Evolutionary conservation across 2,888 invertebrate genomes (phyloP).

Genomic region (Heliothis peltigera): DNA sequence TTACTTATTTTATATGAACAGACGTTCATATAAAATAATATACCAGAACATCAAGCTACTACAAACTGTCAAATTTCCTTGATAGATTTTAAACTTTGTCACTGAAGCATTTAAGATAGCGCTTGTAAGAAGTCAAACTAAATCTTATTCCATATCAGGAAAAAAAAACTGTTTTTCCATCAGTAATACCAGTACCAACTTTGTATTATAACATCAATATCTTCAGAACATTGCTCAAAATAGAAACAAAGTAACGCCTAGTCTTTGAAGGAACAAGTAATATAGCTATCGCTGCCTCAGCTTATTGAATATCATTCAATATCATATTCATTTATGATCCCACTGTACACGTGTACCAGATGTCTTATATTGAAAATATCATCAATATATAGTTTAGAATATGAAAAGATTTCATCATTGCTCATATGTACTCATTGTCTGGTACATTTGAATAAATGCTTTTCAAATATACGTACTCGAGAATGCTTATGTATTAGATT

Average conservation of each 20-base stretch:
- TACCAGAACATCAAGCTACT: too few species aligned
- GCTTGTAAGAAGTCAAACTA: too few species aligned
- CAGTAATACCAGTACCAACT: neutral
- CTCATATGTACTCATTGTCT: constrained; percentile 34
- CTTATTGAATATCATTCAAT: constrained; percentile 24
- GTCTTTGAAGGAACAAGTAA: constrained; percentile 10
- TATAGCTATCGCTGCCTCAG: constrained; percentile 1
- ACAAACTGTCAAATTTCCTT: too few species aligned
- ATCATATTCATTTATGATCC: constrained; percentile 22
- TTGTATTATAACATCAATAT: neutral
- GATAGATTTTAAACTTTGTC: too few species aligned
- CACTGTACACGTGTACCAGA: constrained; percentile 19
- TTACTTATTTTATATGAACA: too few species aligned
- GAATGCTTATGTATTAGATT: constrained; percentile 4
- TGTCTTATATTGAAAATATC: constrained; percentile 39
- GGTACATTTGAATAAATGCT: constrained; percentile 14
- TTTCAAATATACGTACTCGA: neutral
- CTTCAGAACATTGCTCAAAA: neutral
- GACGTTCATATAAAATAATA: too few species aligned
- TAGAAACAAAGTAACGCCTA: neutral
- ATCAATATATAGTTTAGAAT: constrained; percentile 38
- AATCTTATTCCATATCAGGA: too few species aligned
- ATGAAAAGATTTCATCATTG: constrained; percentile 28
- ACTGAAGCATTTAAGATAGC: too few species aligned
- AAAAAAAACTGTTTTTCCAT: too few species aligned